Evolutionary conservation across 2,797 vertebrate genomes (phyloP), one percentile per base, ranked within the genome.

Genomic region (Coccyzus lansbergi): DNA sequence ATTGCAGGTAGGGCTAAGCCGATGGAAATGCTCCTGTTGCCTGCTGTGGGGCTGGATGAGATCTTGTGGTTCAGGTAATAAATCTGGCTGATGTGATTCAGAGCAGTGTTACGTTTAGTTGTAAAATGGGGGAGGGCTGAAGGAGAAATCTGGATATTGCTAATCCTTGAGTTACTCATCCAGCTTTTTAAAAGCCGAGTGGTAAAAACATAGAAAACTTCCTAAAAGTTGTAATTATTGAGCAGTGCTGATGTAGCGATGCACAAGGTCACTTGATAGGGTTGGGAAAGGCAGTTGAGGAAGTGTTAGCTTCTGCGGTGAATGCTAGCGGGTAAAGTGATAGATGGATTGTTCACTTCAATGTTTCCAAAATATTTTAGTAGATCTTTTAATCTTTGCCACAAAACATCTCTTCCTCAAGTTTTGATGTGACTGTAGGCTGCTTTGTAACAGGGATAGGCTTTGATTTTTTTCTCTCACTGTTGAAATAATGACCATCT

Each of bases 221-320:
- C 72, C 48, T 88, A 13, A 67, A 63, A 88, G 7, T 19, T 44
- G 9, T 46, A 58, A 64, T 69, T 82, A 42, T 46, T 46, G 83
- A 52, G 74, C 82, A 70, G 70, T 34, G 70, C 67, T 94, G 34
- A 71, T 58, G 28, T 84, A 83, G 52, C 0, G 10, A 86, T 83
- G 89, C 83, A 86, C 94, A 90, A 69, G 91, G 84, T 86, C 64
- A 67, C 95, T 95, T 92, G 88, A 55, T 44, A 20, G 63, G 40
- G 51, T 44, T 46, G 36, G 70, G 49, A 28, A 67, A 69, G 28
- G 55, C 64, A 33, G 88, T 67, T 88, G 83, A 69, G 52, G 60
- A 72, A 77, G 42, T 5, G 18, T 79, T 85, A 69, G 46, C 34
- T 90, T 70, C 40, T 92, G 69, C 56, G 82, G 80, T 58, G 95